Percentiles rank a stretch among this genome's conserved stretches.
Evolutionary conservation across 2,797 vertebrate genomes (phyloP).

Genomic region (Thaleichthys pacificus): DNA sequence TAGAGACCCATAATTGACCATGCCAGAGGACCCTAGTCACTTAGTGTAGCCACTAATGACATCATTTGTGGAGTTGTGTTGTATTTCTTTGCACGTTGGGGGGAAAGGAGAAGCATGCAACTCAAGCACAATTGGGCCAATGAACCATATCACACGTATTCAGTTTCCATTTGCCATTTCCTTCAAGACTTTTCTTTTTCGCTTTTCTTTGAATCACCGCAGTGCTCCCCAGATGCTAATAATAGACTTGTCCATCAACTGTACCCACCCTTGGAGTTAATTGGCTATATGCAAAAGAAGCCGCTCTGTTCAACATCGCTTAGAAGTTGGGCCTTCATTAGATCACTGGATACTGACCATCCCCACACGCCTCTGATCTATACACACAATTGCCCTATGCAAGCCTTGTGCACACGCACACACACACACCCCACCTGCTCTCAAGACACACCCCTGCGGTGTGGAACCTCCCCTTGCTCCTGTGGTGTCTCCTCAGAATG

Average conservation of each 20-base stretch:
- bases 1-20: constrained; percentile 43
- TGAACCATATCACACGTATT: constrained; percentile 73
- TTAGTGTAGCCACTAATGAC: constrained; percentile 47
- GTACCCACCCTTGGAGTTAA: constrained; percentile 76
- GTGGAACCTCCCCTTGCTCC: constrained; percentile 55
- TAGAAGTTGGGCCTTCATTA: constrained; percentile 75
- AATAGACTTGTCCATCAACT: constrained; percentile 81
- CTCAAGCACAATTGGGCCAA: constrained; percentile 69
- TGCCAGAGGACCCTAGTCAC: constrained; percentile 26
- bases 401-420: constrained; percentile 5
- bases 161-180: constrained; percentile 70
- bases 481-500: constrained; percentile 49
- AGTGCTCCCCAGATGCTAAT: constrained; percentile 70
- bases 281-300: constrained; percentile 69
- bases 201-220: constrained; percentile 70
- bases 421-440: constrained; percentile 63
- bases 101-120: constrained; percentile 49
- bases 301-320: constrained; percentile 49
- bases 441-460: constrained; percentile 50
- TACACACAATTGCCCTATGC: constrained; percentile 33
- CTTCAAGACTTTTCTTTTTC: constrained; percentile 71
- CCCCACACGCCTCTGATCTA: constrained; percentile 50
- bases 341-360: constrained; percentile 74
- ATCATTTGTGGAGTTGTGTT: constrained; percentile 53
- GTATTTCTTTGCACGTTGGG: constrained; percentile 39